Evolutionary conservation across 2,888 invertebrate species (phyloP), one percentile per base, ranked within the genome.

Genomic region (Notodonta dromedarius): DNA sequence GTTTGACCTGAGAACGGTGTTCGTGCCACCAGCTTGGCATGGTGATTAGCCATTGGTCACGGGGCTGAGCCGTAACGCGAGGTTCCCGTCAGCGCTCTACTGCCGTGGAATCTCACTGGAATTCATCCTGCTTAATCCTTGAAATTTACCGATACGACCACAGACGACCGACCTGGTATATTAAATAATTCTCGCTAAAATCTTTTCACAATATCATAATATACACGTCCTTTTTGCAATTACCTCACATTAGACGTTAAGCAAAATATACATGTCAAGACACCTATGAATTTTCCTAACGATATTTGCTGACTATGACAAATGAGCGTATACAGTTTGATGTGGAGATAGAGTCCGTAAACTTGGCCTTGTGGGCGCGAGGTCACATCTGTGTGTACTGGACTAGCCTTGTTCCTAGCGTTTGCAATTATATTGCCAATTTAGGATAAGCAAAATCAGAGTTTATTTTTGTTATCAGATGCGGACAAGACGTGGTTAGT

Each of bases 41-140:
- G 75, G 67, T 72, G 79, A 85, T 87, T 86, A 84, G 79, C 74
- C 82, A 87, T 87, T 85, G 75, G 86, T 70, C 82, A 80, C 81
- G 83, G 79, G 67, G 73, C 73, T 64, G 65, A 71, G 73, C 71
- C 69, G 69, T 72, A 73, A 69, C 70, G 68, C 61, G 67, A 53
- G 71, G 67, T 68, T 73, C 71, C 69, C 68, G 74, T 54, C 35
- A 39, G 3, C 39, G 14, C 60, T 66, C 57, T 68, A 72, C 71
- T 62, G 69, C 74, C 74, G 77, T 78, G 73, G 68, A 77, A 75
- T 71, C 70, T 67, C 69, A 61, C 66, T 59, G 64, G 66, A 69
- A 71, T 69, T 73, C 59, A 69, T 65, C 57, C 40, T 63, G 68
- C 66, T 73, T 61, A 46, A 57, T 44, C 62, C 60, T 59, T 61